phyloP scores from a whole-genome alignment of 2,888 invertebrate genomes.

The Rhamphomyia laevipes region DNA sequence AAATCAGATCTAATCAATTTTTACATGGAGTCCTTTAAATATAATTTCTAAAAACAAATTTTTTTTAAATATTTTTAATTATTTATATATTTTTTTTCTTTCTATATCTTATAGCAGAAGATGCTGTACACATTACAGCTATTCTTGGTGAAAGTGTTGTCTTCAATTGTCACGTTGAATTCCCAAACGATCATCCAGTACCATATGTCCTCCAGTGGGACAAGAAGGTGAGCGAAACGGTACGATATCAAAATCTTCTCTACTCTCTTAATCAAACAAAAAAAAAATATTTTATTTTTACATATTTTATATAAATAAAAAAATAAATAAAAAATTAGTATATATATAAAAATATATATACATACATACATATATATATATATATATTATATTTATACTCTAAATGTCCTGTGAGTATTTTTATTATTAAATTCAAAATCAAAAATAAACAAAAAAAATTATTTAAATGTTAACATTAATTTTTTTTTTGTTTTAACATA shows the following conservation, averaged over 20 bases:
- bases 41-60: too few species aligned
- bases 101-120: constrained; percentile 38
- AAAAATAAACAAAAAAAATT: background rate
- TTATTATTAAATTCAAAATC: background rate
- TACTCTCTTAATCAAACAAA: constrained; percentile 42
- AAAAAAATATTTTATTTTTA: constrained; percentile 25
- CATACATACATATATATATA: background rate
- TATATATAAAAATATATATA: background rate
- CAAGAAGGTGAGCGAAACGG: constrained; percentile 97
- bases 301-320: constrained; percentile 21
- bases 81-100: background rate
- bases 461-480: background rate
- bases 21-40: too few species aligned
- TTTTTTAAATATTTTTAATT: too few species aligned
- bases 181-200: constrained; percentile 89
- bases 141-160: constrained; percentile 94
- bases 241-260: constrained; percentile 59
- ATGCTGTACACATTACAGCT: constrained; percentile 94
- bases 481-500: too few species aligned
- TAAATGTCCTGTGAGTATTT: constrained; percentile 1
- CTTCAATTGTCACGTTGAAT: constrained; percentile 96
- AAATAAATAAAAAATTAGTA: constrained; percentile 16
- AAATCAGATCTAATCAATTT: too few species aligned
- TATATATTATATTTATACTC: background rate
- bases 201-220: constrained; percentile 98